phyloP scores from a whole-genome alignment of 1,140 invertebrate species.

The Parapsyche elsis region DNA sequence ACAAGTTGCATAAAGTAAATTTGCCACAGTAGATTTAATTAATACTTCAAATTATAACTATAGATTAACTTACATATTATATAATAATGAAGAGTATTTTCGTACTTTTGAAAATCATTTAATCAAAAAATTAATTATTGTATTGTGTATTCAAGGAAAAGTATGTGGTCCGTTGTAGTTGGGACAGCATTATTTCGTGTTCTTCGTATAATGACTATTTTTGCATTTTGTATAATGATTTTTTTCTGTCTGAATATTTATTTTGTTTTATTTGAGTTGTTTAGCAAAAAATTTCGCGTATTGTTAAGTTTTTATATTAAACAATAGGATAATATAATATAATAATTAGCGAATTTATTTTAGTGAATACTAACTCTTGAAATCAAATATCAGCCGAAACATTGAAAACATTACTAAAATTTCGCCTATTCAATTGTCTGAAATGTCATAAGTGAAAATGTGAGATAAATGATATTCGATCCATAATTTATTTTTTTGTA shows the following conservation, averaged over 20 bases:
- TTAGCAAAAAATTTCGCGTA: neutral
- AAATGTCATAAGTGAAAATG: no score
- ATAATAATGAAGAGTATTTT: conserved; percentile 30
- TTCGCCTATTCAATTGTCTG: no score
- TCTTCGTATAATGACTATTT: neutral
- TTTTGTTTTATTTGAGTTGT: neutral
- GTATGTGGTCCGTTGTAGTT: neutral
- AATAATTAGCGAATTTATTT: conserved; percentile 11
- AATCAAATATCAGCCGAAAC: no score
- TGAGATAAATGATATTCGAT: no score
- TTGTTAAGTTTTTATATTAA: neutral
- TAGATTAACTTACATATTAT: neutral
- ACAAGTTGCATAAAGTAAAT: neutral
- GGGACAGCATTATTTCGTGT: conserved; percentile 4
- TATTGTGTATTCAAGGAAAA: neutral
- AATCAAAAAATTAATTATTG: neutral
- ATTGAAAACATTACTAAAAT: no score
- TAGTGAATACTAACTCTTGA: no score
- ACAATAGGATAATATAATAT: neutral
- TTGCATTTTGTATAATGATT: neutral
- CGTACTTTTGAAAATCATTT: conserved; percentile 25
- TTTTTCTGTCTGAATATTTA: neutral
- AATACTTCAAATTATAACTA: neutral
- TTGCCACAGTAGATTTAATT: conserved; percentile 11
- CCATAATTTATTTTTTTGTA: no score